Evolutionary conservation across 2,113 vertebrate genomes (phyloP).

Genomic region (Dendropsophus ebraccatus): DNA sequence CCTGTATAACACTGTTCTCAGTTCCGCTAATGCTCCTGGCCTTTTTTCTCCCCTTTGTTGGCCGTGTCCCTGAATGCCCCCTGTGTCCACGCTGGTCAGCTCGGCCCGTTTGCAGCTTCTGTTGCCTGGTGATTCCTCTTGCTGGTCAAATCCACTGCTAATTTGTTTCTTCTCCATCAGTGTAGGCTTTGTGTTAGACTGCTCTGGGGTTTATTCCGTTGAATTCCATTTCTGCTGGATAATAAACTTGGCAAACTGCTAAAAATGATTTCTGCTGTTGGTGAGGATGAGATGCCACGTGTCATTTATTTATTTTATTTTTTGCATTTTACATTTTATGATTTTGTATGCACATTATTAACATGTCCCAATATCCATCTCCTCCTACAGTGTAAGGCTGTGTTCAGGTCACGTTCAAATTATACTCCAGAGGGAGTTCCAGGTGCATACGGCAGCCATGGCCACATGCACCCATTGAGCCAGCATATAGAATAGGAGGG

Average conservation of each 20-base stretch:
- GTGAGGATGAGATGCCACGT: background rate
- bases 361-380: too few species aligned
- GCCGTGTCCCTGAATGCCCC: conserved; percentile 36
- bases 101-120: background rate
- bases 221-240: background rate
- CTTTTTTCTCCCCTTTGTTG: background rate
- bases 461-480: too few species aligned
- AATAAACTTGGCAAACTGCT: background rate
- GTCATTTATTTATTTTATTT: background rate
- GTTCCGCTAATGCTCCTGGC: background rate
- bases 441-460: too few species aligned
- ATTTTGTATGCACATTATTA: too few species aligned
- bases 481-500: too few species aligned
- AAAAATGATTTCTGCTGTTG: background rate
- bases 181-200: background rate
- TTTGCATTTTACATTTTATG: background rate
- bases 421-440: too few species aligned
- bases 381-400: too few species aligned
- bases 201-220: background rate
- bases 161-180: background rate
- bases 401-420: too few species aligned
- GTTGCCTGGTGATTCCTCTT: conserved; percentile 22
- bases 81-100: background rate
- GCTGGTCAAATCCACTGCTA: background rate
- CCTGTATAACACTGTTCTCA: background rate